Conservation (phyloP, 2,113 vertebrate species). For the Fulica atra region DNA sequence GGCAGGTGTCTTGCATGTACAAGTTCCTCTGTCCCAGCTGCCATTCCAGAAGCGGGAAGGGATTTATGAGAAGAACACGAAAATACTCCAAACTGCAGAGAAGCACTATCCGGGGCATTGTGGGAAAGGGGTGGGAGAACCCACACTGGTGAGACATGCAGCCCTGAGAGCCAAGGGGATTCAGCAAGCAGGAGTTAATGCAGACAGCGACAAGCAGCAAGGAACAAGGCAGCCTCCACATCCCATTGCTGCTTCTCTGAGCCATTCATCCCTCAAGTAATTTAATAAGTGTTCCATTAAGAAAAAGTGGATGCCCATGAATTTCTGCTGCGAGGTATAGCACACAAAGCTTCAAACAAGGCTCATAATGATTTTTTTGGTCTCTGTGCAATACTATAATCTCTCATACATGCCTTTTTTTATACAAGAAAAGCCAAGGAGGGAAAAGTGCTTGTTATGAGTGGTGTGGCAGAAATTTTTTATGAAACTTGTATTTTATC, state of each 20-base stretch:
- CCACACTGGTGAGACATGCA: accelerated
- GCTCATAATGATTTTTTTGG: not conserved
- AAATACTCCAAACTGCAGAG: not conserved
- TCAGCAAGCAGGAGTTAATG: not conserved
- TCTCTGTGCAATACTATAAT: not conserved
- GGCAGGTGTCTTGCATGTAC: not conserved
- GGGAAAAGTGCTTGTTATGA: not conserved
- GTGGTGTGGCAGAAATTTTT: not conserved
- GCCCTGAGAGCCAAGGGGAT: not conserved
- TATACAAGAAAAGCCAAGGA: not conserved
- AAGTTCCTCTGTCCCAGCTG: not conserved
- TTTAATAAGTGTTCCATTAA: not conserved
- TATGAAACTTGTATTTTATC: constrained; percentile 17
- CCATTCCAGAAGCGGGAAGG: not conserved
- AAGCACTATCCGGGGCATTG: not conserved
- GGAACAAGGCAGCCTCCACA: not conserved
- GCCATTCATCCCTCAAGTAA: not conserved
- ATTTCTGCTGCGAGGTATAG: not conserved
- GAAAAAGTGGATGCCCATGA: not conserved
- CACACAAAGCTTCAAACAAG: not conserved
- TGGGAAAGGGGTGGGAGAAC: not conserved
- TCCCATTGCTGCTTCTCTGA: not conserved
- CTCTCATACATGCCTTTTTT: not conserved
- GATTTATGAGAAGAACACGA: not conserved
- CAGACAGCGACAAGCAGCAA: not conserved